A percentile compares a stretch with the other conserved stretches of the same genome.
phyloP scores from a whole-genome alignment of 2,113 vertebrate genomes.

The Zosterops hypoxanthus region DNA sequence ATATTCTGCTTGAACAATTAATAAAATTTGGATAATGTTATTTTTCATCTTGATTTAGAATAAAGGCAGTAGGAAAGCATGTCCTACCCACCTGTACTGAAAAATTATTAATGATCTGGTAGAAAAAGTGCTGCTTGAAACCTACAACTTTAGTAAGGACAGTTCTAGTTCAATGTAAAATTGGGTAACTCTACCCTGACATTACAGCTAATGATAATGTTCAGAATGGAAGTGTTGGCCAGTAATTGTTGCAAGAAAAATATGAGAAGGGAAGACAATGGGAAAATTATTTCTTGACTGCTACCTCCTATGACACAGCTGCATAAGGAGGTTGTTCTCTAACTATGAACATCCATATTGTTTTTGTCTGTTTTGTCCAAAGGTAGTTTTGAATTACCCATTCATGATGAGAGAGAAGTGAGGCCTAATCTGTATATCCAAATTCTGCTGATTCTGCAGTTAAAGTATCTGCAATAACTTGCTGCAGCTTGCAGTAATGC shows the following conservation, averaged over 20 bases:
- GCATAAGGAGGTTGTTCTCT: neutral
- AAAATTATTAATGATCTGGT: neutral
- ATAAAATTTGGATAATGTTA: neutral
- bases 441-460: neutral
- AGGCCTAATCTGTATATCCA: neutral
- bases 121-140: neutral
- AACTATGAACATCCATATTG: neutral
- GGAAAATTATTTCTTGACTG: neutral
- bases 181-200: neutral
- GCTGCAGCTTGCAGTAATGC: neutral
- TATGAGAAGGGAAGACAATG: neutral
- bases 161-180: neutral
- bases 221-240: neutral
- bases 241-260: neutral
- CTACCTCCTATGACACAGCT: neutral
- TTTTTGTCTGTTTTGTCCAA: neutral
- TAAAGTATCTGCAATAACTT: neutral
- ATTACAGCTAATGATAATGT: neutral
- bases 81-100: neutral
- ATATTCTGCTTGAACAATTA: neutral
- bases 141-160: neutral
- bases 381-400: neutral
- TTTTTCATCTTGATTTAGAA: neutral
- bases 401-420: neutral
- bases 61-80: neutral